Percentiles rank a stretch among this genome's conserved stretches.
These are phyloP conservation scores for Abramis brama DNA, from an alignment of 2,113 vertebrate genomes.

Conservation along the genomic window DNA sequence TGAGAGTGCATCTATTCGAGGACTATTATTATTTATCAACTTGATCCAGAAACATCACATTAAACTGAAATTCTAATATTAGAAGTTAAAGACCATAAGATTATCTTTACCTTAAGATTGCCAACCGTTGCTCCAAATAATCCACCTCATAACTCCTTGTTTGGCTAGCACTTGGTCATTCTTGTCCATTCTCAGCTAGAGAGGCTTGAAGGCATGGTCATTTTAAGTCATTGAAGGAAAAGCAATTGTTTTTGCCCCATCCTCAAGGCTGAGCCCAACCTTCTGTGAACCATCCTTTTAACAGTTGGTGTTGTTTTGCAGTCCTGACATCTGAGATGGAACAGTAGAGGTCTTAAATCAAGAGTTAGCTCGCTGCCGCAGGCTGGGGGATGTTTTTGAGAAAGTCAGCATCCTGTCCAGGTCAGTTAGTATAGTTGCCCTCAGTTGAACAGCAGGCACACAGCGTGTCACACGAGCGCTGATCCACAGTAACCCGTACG, in stretches of 20 bases:
- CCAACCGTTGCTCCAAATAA: slow-evolving; percentile 24
- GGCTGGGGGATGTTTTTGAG: slow-evolving; percentile 50
- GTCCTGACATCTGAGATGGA: slow-evolving; percentile 18
- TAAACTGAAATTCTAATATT: background rate
- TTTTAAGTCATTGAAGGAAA: background rate
- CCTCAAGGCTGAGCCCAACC: background rate
- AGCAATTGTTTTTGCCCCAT: slow-evolving; percentile 28
- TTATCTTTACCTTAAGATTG: slow-evolving; percentile 31
- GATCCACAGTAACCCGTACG: background rate
- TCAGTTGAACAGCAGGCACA: slow-evolving; percentile 11
- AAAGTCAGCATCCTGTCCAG: slow-evolving; percentile 63
- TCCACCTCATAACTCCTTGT: slow-evolving; percentile 12
- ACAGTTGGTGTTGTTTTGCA: slow-evolving; percentile 25
- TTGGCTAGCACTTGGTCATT: slow-evolving; percentile 10
- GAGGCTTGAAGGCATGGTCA: background rate
- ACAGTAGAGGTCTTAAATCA: slow-evolving; percentile 48
- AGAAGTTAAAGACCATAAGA: background rate
- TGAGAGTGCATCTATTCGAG: background rate
- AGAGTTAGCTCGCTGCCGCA: slow-evolving; percentile 46
- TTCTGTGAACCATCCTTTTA: background rate
- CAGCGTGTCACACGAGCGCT: background rate
- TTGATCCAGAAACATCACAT: background rate
- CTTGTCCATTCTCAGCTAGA: slow-evolving; percentile 2
- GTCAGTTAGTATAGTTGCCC: slow-evolving; percentile 41
- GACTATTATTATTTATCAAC: background rate